phyloP scores from a whole-genome alignment of 2,888 invertebrate genomes.

The Trichacis sp. region DNA sequence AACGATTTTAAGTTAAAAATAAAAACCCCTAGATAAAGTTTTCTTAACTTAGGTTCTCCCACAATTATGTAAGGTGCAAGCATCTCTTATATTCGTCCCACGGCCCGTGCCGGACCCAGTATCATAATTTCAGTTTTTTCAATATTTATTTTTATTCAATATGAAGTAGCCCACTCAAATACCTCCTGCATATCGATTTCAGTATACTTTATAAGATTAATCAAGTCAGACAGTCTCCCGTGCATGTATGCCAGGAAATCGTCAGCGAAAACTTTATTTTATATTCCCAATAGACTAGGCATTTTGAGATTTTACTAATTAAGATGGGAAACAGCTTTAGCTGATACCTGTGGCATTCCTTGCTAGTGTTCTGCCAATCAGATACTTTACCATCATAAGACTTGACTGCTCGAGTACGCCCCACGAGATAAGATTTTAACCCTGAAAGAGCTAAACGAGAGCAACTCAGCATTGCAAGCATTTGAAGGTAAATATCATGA shows the following conservation, averaged over 20 bases:
- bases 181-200: too few species aligned
- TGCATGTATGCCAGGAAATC: constrained; percentile 20
- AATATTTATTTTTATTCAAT: too few species aligned
- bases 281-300: constrained; percentile 4
- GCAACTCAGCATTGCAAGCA: constrained; percentile 12
- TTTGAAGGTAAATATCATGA: constrained; percentile 25
- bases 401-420: background rate
- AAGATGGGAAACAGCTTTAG: constrained; percentile 17
- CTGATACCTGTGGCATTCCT: constrained; percentile 19
- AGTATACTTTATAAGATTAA: too few species aligned
- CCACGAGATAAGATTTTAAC: constrained; percentile 19
- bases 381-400: background rate
- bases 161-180: too few species aligned
- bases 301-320: constrained; percentile 7
- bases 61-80: too few species aligned
- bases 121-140: too few species aligned
- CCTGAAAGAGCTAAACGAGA: constrained; percentile 68
- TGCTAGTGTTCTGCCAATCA: background rate
- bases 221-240: too few species aligned
- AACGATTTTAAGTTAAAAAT: too few species aligned
- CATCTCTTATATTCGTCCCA: too few species aligned
- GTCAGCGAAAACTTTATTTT: constrained; percentile 26
- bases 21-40: background rate
- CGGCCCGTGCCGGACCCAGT: too few species aligned
- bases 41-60: too few species aligned